Conservation (phyloP, 2,888 invertebrate genomes). For the Chironomus tentans region DNA sequence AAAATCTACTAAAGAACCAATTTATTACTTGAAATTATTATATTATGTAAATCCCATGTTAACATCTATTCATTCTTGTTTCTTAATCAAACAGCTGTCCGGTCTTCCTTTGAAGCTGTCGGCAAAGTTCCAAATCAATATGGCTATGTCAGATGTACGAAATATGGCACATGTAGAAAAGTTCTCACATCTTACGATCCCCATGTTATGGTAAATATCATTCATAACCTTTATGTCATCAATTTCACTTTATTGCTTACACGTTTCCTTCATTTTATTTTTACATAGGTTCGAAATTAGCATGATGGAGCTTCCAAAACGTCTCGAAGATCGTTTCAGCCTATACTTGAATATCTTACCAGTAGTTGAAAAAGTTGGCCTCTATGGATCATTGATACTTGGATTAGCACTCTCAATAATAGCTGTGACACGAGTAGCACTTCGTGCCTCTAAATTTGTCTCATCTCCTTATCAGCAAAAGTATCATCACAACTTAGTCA, state of each 20-base stretch:
- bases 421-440: slow-evolving; percentile 37
- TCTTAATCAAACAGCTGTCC: slow-evolving; percentile 46
- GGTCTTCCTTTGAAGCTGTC: slow-evolving; percentile 71
- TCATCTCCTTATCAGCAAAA: not conserved
- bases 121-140: slow-evolving; percentile 77
- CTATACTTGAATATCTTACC: slow-evolving; percentile 67
- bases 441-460: slow-evolving; percentile 32
- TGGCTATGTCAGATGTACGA: slow-evolving; percentile 64
- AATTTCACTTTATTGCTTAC: too few species aligned
- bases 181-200: slow-evolving; percentile 65
- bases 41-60: not conserved
- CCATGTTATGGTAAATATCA: slow-evolving; percentile 74
- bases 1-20: not conserved
- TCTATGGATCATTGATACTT: slow-evolving; percentile 36
- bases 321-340: slow-evolving; percentile 54
- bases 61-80: slow-evolving; percentile 28
- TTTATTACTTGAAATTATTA: not conserved
- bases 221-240: too few species aligned
- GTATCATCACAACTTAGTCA: not conserved
- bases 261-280: not conserved
- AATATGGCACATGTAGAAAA: slow-evolving; percentile 54
- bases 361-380: slow-evolving; percentile 45
- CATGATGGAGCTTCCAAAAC: slow-evolving; percentile 56
- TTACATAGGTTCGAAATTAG: slow-evolving; percentile 46
- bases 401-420: slow-evolving; percentile 36